A percentile compares a stretch with the other conserved stretches of the same genome.
Evolutionary conservation across 2,113 vertebrate genomes (phyloP).

Genomic region (Heterocephalus glaber): DNA sequence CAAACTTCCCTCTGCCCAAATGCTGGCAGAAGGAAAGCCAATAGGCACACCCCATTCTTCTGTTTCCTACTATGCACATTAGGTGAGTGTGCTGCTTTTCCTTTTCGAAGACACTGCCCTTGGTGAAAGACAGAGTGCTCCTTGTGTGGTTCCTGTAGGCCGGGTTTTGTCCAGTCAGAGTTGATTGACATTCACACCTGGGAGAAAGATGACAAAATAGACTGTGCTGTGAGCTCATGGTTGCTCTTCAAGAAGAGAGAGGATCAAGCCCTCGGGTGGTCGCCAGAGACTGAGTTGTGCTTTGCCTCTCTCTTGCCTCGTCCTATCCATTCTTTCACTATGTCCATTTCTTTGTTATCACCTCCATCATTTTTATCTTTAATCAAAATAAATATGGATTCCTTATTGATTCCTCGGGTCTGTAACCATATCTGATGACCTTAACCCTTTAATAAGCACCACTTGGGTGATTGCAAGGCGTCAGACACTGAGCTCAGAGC

Average conservation of each 20-base stretch:
- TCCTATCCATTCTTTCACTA: not conserved
- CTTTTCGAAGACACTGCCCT: not conserved
- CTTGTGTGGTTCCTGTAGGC: not conserved
- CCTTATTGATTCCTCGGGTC: not conserved
- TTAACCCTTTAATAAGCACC: not conserved
- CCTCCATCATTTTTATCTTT: not conserved
- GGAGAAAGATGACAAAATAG: not conserved
- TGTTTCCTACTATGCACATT: conserved; percentile 21
- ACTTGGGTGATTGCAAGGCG: not conserved
- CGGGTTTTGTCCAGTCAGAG: not conserved
- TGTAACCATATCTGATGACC: not conserved
- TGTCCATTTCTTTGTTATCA: not conserved
- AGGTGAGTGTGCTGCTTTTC: not conserved
- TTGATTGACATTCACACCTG: not conserved
- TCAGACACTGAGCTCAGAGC: not conserved
- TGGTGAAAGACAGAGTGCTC: not conserved
- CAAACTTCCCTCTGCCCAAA: not conserved
- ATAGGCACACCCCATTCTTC: not conserved
- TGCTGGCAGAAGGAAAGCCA: not conserved
- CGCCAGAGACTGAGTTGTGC: not conserved
- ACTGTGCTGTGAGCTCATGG: not conserved
- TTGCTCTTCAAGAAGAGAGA: conserved; percentile 20
- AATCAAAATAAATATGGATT: not conserved
- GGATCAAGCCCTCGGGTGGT: not conserved
- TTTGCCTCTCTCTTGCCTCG: not conserved